Percentiles rank a stretch among this genome's conserved stretches.
These are phyloP conservation scores for Origma solitaria DNA, from an alignment of 2,113 vertebrate species.

Conservation along the genomic window DNA sequence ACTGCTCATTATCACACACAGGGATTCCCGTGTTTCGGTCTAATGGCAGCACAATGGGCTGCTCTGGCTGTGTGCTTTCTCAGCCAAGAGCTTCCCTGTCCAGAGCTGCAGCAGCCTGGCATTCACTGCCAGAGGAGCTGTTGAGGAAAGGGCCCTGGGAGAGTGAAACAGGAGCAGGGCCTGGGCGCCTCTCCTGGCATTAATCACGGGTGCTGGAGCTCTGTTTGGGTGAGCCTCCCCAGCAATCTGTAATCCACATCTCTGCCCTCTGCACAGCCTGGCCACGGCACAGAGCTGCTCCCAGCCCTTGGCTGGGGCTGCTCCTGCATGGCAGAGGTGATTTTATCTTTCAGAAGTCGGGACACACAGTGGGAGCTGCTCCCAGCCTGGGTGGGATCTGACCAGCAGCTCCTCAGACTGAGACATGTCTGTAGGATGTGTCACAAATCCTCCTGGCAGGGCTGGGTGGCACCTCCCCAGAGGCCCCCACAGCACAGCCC, in stretches of 20 bases:
- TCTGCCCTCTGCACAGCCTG: background rate
- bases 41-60: constrained; percentile 17
- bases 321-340: background rate
- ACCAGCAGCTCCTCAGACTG: background rate
- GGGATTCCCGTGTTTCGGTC: constrained; percentile 21
- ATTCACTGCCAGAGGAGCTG: background rate
- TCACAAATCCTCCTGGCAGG: background rate
- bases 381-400: background rate
- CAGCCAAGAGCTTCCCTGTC: background rate
- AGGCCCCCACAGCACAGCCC: background rate
- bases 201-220: background rate
- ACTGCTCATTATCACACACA: background rate
- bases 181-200: background rate
- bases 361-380: background rate
- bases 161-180: background rate
- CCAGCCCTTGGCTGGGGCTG: background rate
- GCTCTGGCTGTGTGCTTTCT: constrained; percentile 21
- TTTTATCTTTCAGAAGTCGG: background rate
- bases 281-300: background rate
- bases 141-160: background rate
- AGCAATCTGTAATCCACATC: background rate
- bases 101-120: background rate
- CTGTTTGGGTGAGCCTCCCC: background rate
- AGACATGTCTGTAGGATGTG: rapidly evolving
- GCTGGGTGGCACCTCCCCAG: background rate